Base-by-base conservation (phyloP, 1,140 invertebrate genomes). In the Maconellicoccus hirsutus region DNA sequence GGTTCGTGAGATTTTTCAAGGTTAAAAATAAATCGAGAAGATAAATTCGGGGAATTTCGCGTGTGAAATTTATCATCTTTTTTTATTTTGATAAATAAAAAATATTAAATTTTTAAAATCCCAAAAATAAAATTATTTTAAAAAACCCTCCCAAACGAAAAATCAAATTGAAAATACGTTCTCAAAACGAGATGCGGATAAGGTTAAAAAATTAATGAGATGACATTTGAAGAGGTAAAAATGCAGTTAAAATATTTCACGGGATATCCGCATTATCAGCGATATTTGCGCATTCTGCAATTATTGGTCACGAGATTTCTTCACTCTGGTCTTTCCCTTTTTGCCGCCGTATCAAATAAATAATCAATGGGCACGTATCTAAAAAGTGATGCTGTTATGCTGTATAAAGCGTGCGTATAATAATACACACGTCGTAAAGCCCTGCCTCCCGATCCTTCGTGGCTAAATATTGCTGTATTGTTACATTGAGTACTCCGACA, bases 401-500 rank as follows among this genome's bases (percentile, higher is more conserved):
- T 14, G 42, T 52, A 52, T 52, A 52, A 14, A 52, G 42, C 42
- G 42, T 52, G 42, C 12, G 10, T 14, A 14, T 14, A 16, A 52
- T 52, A 52, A 52, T 52, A 52, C 42, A 52, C 42, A 52, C n/a
- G n/a, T 19, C 42, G 42, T 52, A 52, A 52, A 52, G 12, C 42
- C 42, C n/a, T 19, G 16, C n/a, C 4, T 52, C 4, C 6, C 42
- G 2, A 52, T 19, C 42, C 42, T 52, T 6, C 42, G 29, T 33
- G 42, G 42, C 42, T 52, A 52, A 52, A 52, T 52, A 52, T 52
- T 52, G 42, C 42, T 52, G 42, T 52, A 52, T 52, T 52, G 42
- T 52, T 52, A 52, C 42, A 52, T 52, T 52, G 42, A 52, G 12
- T 52, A 52, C n/a, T 10, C 3, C 10, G 1, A 23, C 10, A 4